Conservation (phyloP, 2,113 vertebrate species). For the Micromys minutus region DNA sequence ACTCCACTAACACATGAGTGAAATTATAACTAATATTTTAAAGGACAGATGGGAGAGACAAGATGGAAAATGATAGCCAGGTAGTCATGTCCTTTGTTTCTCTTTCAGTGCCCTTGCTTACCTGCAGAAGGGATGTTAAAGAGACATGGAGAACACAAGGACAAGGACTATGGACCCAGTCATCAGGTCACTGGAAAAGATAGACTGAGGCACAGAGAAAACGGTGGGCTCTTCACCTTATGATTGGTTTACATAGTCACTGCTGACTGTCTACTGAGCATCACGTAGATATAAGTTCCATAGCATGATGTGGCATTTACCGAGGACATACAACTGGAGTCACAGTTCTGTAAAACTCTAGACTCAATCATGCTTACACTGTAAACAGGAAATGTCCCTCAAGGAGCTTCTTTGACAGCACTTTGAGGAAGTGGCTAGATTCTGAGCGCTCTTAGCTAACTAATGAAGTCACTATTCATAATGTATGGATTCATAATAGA, state of each 20-base stretch:
- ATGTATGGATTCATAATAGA: neutral
- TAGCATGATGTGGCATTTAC: neutral
- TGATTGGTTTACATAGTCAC: neutral
- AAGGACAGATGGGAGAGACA: neutral
- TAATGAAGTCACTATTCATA: neutral
- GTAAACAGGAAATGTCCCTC: neutral
- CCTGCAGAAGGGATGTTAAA: neutral
- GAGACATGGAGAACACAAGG: neutral
- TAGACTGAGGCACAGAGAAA: neutral
- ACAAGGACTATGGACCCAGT: neutral
- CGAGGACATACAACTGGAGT: neutral
- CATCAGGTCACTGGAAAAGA: neutral
- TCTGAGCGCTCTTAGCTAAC: neutral
- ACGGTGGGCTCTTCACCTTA: neutral
- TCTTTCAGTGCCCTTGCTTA: neutral
- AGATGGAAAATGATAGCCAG: neutral
- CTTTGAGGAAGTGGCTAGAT: neutral
- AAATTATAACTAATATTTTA: neutral
- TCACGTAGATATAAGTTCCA: neutral
- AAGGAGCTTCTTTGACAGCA: neutral
- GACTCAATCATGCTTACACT: neutral
- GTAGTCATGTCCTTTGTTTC: neutral
- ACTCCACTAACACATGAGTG: neutral
- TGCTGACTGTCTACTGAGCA: neutral
- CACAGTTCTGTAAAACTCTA: neutral